Evolutionary conservation across 2,888 invertebrate genomes (phyloP), one percentile per base, ranked within the genome.

Genomic region (Aporophyla nigra): DNA sequence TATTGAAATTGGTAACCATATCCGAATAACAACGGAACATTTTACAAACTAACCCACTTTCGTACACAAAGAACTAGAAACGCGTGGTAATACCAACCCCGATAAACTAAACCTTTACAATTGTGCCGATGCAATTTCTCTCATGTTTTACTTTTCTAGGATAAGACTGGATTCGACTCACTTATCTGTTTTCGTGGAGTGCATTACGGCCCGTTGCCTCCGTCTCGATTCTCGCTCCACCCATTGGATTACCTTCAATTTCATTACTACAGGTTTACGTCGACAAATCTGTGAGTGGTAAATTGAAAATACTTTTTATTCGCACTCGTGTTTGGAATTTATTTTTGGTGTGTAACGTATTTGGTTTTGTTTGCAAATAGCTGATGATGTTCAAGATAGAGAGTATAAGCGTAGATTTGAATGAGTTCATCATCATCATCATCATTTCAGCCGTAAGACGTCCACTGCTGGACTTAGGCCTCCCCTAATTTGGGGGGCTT

Each of bases 121-220:
- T 87, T 77, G 81, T 73, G 61, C 71, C 77, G 76, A 81, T 84
- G 78, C 85, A 90, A 87, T 87, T 84, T 83, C 83, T 83, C 74
- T 84, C 79, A 80, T 87, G 83, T 89, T 86, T 88, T 85, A 82
- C 85, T 87, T 85, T 82, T 83, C 77, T 61, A 63, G 74, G 83
- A 85, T 86, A 88, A 87, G 82, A 78, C 83, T 80, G 82, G 88
- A 84, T 88, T 84, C 80, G 74, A 87, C 84, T 87, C 85, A 88
- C 90, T 89, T 88, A 90, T 90, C 88, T 86, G 82, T 86, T 91
- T 87, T 83, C 84, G 84, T 84, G 74, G 83, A 91, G 89, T 90
- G 89, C 90, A 90, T 91, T 87, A 88, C 81, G 82, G 82, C 70
- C 82, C 78, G 86, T 86, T 87, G 89, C 85, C 82, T 82, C 75